Percentiles rank a stretch among this genome's conserved stretches.
Evolutionary conservation across 1,140 invertebrate species (phyloP).

Genomic region (Diabrotica virgifera): DNA sequence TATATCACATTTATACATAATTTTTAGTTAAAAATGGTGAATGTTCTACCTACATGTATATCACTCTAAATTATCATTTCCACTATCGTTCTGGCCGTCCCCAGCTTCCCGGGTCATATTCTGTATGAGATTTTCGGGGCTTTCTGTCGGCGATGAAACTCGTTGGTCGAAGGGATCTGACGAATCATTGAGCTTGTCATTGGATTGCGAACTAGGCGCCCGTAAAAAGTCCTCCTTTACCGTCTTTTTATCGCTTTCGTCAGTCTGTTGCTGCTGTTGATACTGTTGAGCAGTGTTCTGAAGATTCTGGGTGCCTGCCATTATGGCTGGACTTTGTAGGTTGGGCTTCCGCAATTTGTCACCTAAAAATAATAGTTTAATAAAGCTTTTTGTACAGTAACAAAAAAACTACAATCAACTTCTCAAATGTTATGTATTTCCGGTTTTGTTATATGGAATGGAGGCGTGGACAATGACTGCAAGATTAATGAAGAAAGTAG

Average conservation of each 20-base stretch:
- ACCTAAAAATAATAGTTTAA: constrained; percentile 26
- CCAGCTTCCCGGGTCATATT: constrained; percentile 60
- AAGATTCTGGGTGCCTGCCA: constrained; percentile 48
- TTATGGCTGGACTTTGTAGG: constrained; percentile 53
- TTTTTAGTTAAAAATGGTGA: too few relatives aligned
- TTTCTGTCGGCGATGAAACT: constrained; percentile 24
- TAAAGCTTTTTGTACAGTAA: too few relatives aligned
- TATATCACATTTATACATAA: too few relatives aligned
- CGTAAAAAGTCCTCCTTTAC: constrained; percentile 36
- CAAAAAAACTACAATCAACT: too few relatives aligned
- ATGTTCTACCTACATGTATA: constrained; percentile 21
- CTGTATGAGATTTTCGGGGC: constrained; percentile 48
- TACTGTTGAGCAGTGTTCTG: constrained; percentile 44
- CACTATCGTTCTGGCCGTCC: constrained; percentile 56
- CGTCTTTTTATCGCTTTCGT: constrained; percentile 27
- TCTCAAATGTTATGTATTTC: too few relatives aligned
- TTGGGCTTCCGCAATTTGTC: constrained; percentile 50
- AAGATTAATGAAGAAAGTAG: too few relatives aligned
- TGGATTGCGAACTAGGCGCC: constrained; percentile 38
- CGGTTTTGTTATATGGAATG: too few relatives aligned
- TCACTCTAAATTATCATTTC: constrained; percentile 41
- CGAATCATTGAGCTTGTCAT: constrained; percentile 34
- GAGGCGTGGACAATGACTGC: too few relatives aligned
- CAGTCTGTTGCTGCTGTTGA: constrained; percentile 47
- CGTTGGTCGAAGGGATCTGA: constrained; percentile 35